Base-by-base conservation (phyloP, 2,113 vertebrate genomes). In the Parotia lawesii region DNA sequence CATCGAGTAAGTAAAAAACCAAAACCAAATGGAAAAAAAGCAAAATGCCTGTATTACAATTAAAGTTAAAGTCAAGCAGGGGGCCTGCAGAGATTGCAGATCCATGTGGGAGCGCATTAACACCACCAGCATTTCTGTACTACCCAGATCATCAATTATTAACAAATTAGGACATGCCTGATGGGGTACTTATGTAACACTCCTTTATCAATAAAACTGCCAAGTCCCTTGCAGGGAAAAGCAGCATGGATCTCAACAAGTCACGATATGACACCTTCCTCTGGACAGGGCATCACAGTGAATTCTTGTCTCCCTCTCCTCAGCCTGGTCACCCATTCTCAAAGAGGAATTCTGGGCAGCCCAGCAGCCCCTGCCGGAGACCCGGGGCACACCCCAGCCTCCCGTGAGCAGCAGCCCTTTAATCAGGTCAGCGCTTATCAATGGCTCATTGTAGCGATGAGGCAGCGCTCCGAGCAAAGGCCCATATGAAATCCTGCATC, bases 61-160 rank as follows among this genome's bases (percentile, higher is more conserved):
- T 35, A 13, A 60, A 77, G 9, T 9, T 37, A 37, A 89, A 87
- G 29, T 28, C 47, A 70, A 83, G 29, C 8, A 22, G 15, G 51
- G 24, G 21, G 45, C 48, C 64, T 24, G 60, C 5, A 2, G 51
- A 77, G 67, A 84, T 6, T 83, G 90, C 65, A 74, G 65, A 74
- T 66, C 60, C 3, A 3, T 6, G 64, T 70, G 82, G 91, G 81
- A 90, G 79, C 5, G 4, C 77, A 51, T 85, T 77, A 89, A 61
- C 77, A 87, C 33, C 67, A 48, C 62, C 3, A 28, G 62, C 75
- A 87, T 57, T 82, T 78, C 95, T 69, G 67, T 83, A 50, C 79
- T 75, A 85, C 45, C 38, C 81, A 91, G 78, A 87, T 74, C 84
- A 93, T 95, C 72, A 89, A 94, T 96, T 93, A 94, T 95, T 94